Evolutionary conservation across 2,113 vertebrate genomes (phyloP).

Genomic region (Perognathus longimembris): DNA sequence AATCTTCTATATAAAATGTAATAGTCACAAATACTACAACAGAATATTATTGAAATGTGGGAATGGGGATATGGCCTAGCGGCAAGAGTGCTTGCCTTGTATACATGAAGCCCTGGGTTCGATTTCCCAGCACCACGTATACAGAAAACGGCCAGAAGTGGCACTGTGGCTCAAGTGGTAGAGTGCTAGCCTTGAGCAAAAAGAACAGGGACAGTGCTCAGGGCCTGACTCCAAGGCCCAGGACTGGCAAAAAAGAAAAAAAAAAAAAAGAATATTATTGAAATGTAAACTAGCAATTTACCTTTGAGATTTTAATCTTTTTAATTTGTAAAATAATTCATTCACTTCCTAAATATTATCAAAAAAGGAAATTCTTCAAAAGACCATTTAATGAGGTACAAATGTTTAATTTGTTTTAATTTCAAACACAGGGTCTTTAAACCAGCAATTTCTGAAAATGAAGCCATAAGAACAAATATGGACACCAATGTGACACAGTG

Average conservation of each 20-base stretch:
- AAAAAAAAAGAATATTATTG: neutral
- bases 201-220: no score
- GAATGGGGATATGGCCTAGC: no score
- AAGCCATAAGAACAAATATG: neutral
- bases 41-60: neutral
- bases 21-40: neutral
- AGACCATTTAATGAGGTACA: neutral
- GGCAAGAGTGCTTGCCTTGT: no score
- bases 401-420: neutral
- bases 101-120: no score
- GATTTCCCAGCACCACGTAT: no score
- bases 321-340: neutral
- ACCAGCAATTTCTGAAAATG: neutral
- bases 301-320: neutral
- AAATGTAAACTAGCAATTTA: neutral
- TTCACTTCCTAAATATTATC: neutral
- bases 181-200: no score
- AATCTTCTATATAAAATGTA: neutral
- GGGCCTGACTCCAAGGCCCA: no score
- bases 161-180: no score
- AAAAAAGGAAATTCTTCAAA: neutral
- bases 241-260: no score
- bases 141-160: no score
- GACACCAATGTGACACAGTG: neutral
- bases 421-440: neutral